Evolutionary conservation across 2,113 vertebrate genomes (phyloP).

Genomic region (Microcebus tavaratra): DNA sequence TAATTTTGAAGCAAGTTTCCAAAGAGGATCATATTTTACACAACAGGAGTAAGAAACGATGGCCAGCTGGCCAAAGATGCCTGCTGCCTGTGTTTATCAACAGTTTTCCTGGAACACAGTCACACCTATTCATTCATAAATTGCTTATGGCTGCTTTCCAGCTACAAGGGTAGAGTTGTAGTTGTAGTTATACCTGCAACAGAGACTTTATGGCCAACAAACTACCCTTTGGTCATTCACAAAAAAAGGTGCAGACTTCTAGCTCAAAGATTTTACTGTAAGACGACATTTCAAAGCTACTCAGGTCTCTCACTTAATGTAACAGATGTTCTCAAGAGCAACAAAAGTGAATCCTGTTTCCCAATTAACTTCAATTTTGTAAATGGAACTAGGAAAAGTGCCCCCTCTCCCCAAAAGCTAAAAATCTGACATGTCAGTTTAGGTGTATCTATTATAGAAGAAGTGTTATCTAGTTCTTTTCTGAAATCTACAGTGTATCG

Average conservation of each 20-base stretch:
- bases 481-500: not conserved
- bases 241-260: not conserved
- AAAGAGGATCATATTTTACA: not conserved
- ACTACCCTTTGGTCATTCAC: not conserved
- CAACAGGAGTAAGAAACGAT: not conserved
- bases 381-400: not conserved
- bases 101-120: not conserved
- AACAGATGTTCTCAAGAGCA: not conserved
- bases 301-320: not conserved
- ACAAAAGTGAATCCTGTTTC: not conserved
- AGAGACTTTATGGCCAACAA: not conserved
- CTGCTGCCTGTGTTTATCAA: not conserved
- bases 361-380: not conserved
- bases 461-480: not conserved
- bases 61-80: not conserved
- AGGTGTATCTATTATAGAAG: not conserved
- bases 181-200: not conserved
- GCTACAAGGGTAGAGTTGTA: not conserved
- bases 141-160: not conserved
- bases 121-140: not conserved
- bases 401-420: too few relatives aligned
- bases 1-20: not conserved
- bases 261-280: conserved; percentile 1
- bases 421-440: not conserved
- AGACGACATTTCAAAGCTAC: not conserved